These are phyloP conservation scores for Neotragus pygmaeus DNA, from an alignment of 2,113 vertebrate species.

Conservation along the genomic window DNA sequence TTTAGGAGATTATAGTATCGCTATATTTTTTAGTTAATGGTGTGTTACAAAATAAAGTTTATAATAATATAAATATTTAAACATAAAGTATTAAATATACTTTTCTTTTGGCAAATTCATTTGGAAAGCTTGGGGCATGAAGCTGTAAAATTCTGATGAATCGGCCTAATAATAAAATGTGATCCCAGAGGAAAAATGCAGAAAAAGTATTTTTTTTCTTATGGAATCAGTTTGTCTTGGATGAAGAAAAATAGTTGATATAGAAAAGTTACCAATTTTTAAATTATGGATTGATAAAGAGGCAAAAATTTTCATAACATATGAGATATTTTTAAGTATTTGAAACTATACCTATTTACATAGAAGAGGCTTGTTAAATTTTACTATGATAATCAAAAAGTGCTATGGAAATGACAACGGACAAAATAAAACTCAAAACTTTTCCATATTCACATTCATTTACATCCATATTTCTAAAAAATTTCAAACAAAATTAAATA, in stretches of 20 bases:
- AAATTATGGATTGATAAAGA: background rate
- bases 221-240: background rate
- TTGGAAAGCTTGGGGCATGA: background rate
- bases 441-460: background rate
- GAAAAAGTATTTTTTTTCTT: background rate
- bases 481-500: background rate
- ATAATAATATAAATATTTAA: background rate
- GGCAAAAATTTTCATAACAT: background rate
- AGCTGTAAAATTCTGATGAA: background rate
- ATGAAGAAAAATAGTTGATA: background rate
- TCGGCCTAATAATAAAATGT: background rate
- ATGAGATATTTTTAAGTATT: background rate
- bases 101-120: background rate
- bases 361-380: background rate
- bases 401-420: background rate
- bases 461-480: background rate
- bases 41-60: background rate
- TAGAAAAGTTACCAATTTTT: background rate
- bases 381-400: background rate
- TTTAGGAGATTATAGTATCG: background rate
- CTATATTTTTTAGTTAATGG: background rate
- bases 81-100: background rate
- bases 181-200: background rate
- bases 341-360: background rate
- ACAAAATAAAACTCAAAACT: background rate